Evolutionary conservation across 2,113 vertebrate species (phyloP).

Genomic region (Tapirus terrestris): DNA sequence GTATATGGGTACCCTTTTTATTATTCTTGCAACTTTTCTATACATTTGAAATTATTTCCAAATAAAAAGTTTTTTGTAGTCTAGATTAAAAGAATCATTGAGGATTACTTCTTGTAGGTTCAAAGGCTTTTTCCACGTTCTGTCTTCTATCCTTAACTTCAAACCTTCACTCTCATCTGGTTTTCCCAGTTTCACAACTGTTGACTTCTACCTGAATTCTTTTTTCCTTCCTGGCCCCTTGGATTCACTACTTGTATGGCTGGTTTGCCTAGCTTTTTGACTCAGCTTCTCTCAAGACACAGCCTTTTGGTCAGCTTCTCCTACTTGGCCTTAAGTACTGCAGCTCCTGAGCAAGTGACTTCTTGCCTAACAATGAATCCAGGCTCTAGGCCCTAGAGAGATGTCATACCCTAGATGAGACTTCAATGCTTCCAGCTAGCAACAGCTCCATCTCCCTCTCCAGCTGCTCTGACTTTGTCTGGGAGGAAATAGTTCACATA

Average conservation of each 20-base stretch:
- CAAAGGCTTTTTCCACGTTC: not conserved
- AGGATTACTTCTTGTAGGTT: not conserved
- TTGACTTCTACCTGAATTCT: constrained; percentile 11
- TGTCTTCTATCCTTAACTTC: not conserved
- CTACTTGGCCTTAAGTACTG: not conserved
- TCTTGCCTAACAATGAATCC: not conserved
- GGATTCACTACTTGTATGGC: not conserved
- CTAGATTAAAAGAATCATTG: not conserved
- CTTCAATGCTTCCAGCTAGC: not conserved
- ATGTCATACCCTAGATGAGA: not conserved
- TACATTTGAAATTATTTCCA: constrained; percentile 25
- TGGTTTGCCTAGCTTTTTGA: not conserved
- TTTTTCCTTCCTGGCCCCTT: not conserved
- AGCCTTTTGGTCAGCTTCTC: not conserved
- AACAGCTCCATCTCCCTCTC: not conserved
- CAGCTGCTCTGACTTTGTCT: not conserved
- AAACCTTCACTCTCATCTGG: not conserved
- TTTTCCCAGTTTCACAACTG: not conserved
- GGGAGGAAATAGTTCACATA: not conserved
- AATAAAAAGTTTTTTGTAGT: not conserved
- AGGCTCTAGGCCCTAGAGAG: not conserved
- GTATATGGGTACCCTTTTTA: not conserved
- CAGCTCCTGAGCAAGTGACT: not conserved
- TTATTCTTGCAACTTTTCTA: not conserved
- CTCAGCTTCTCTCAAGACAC: not conserved